Percentiles rank a stretch among this genome's conserved stretches.
These are phyloP conservation scores for Alentia gelatinosa DNA, from an alignment of 2,888 invertebrate species.

Conservation along the genomic window DNA sequence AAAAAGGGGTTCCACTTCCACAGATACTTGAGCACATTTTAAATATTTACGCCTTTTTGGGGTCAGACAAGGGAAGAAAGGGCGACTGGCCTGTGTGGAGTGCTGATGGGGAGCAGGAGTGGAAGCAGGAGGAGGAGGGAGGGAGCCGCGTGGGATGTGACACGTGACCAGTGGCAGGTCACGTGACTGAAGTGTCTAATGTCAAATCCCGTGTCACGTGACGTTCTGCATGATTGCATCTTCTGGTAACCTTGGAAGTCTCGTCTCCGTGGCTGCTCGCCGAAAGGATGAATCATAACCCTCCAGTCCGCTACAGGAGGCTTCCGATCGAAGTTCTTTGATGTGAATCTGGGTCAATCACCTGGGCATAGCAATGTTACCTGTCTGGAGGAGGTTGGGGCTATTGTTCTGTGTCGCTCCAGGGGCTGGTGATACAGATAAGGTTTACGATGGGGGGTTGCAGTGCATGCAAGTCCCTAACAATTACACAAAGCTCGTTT, in stretches of 20 bases:
- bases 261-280: background rate
- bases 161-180: background rate
- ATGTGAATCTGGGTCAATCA: conserved; percentile 8
- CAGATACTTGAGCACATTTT: background rate
- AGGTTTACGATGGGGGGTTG: too few relatives aligned
- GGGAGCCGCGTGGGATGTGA: background rate
- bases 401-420: background rate
- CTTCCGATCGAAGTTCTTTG: background rate
- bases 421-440: too few relatives aligned
- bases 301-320: background rate
- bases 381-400: background rate
- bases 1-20: background rate
- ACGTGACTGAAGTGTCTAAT: background rate
- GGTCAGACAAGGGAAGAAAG: background rate
- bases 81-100: background rate
- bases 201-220: background rate
- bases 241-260: background rate
- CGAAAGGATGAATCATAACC: conserved; percentile 7
- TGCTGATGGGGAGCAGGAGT: background rate
- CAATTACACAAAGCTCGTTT: too few relatives aligned
- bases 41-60: background rate
- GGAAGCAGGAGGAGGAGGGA: background rate
- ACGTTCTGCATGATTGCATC: background rate
- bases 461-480: too few relatives aligned
- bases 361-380: conserved; percentile 5